Conservation (phyloP, 1,140 invertebrate genomes). For the Rhyacophila brunnea region DNA sequence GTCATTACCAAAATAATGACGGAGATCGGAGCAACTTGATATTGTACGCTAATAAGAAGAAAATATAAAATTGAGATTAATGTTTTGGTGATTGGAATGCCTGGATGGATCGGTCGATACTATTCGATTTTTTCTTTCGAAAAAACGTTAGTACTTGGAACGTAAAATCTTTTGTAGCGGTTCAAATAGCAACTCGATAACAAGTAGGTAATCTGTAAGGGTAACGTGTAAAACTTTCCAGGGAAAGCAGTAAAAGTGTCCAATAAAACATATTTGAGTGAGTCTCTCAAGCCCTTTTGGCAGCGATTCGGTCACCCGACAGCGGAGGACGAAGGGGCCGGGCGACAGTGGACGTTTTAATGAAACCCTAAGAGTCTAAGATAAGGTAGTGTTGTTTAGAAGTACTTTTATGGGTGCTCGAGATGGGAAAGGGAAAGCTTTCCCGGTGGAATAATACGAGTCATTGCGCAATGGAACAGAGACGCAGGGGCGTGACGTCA, state of each 20-base stretch:
- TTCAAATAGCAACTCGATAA: constrained; percentile 14
- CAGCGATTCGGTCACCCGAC: background rate
- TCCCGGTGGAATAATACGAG: constrained; percentile 3
- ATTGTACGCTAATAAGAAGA: no score
- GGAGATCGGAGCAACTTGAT: no score
- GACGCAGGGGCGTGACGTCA: background rate
- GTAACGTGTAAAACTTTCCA: constrained; percentile 14
- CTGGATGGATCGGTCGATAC: no score
- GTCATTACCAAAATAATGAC: no score
- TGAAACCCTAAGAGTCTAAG: constrained; percentile 9
- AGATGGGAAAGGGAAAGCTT: background rate
- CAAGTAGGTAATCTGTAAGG: constrained; percentile 15
- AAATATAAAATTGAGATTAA: no score
- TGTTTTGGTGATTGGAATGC: no score
- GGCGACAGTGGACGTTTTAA: constrained; percentile 6
- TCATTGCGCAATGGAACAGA: background rate
- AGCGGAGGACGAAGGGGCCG: background rate
- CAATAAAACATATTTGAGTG: constrained; percentile 19
- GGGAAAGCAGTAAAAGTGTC: constrained; percentile 14
- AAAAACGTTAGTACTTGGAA: constrained; percentile 6
- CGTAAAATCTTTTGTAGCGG: constrained; percentile 3
- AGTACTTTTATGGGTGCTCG: constrained; percentile 7
- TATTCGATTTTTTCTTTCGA: no score
- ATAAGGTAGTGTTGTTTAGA: constrained; percentile 4
- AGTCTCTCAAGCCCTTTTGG: background rate